Base-by-base conservation (phyloP, 2,888 invertebrate genomes). In the Polyploca ridens region DNA sequence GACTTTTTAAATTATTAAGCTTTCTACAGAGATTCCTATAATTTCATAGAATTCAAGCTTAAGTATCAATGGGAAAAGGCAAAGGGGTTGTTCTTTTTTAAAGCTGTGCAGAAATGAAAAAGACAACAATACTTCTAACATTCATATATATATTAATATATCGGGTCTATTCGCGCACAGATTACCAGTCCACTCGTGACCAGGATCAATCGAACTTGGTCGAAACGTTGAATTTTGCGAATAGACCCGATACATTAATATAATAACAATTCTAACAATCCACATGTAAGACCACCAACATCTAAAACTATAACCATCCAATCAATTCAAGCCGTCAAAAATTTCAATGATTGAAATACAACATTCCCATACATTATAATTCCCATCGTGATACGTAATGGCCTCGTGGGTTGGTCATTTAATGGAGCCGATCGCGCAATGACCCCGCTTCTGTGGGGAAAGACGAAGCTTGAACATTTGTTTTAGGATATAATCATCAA, bases 361-460 rank as follows among this genome's bases (percentile, higher is more conserved):
- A 58, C 44, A 65, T 49, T 66, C 64, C 69, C 65, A 66, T 72
- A 63, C 72, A 69, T 73, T 69, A 71, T 69, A 69, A 80, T 84
- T 78, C 71, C 81, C 74, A 89, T 87, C 71, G 65, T 72, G 72
- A 85, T 73, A 90, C 84, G 89, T 86, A 90, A 88, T 89, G 78
- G 74, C 72, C 67, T 69, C 71, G 74, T 70, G 69, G 70, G 76
- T 74, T 85, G 87, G 85, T 85, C 88, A 87, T 84, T 88, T 88
- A 89, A 89, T 90, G 87, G 82, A 87, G 86, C 80, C 87, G 87
- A 86, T 85, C 88, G 91, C 91, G 79, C 92, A 87, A 84, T 91
- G 93, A 93, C 93, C 93, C 87, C 90, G 79, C 76, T 78, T 77
- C 78, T 78, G 77, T 76, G 72, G 73, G 75, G 79, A 79, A 82